Evolutionary conservation across 2,113 vertebrate genomes (phyloP).

Genomic region (Halichoeres trimaculatus): DNA sequence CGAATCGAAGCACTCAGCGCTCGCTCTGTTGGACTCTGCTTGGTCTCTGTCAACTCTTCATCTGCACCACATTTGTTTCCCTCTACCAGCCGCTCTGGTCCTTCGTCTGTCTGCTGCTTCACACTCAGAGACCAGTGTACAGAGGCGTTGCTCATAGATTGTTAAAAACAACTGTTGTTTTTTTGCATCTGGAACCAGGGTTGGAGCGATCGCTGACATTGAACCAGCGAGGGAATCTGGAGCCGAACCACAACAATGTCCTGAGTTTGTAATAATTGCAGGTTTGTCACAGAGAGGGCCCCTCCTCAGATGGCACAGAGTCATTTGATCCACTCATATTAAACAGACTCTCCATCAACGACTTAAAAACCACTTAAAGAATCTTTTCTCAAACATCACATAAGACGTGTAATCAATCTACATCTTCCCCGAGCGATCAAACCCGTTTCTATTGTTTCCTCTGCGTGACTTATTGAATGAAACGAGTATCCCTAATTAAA

Average conservation of each 20-base stretch:
- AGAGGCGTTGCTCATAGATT: not conserved
- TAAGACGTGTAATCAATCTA: not conserved
- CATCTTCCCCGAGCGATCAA: not conserved
- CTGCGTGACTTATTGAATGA: slow-evolving; percentile 26
- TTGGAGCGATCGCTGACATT: not conserved
- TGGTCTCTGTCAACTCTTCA: not conserved
- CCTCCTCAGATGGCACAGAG: not conserved
- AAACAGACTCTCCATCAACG: not conserved
- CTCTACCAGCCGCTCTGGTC: not conserved
- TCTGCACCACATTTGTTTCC: not conserved
- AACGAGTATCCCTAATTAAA: slow-evolving; percentile 38
- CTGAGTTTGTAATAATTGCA: not conserved
- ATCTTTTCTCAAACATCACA: not conserved
- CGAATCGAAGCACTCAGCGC: no score
- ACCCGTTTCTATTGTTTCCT: slow-evolving; percentile 4
- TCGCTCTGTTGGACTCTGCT: not conserved
- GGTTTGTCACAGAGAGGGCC: not conserved
- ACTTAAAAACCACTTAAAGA: not conserved
- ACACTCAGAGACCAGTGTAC: not conserved
- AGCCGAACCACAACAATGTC: slow-evolving; percentile 11
- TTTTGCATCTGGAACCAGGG: not conserved
- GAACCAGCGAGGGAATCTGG: not conserved
- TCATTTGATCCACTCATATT: not conserved
- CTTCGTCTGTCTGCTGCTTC: not conserved
- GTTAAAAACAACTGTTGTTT: not conserved